Base-by-base conservation (phyloP, 53 echinoderm and acorn worm species). In the Luidia sarsii region DNA sequence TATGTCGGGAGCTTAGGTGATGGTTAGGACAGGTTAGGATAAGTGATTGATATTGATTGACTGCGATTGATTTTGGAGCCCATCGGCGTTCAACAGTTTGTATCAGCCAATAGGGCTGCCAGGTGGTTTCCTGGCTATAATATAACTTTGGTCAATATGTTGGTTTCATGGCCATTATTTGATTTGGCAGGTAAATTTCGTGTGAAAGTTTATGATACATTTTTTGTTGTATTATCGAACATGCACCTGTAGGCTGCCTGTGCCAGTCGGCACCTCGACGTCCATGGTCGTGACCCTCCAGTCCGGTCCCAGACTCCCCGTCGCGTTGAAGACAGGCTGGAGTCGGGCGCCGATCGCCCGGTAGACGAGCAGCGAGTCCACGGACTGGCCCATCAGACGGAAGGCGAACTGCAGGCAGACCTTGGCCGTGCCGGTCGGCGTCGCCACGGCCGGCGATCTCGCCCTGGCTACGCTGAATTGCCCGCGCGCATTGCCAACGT, bases 211-310 rank as follows among this genome's bases (percentile, higher is more conserved):
- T n/a, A n/a, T n/a, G n/a, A n/a, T n/a, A n/a, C n/a, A n/a, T n/a
- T 30, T 66, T 18, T 6, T 46, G 23, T 19, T 27, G 39, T 65
- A 45, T 3, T 18, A 11, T 1, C 48, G 14, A 20, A 24, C 39
- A 35, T 30, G 33, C 14, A 49, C 54, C 31, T 67, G 65, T 41
- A 70, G 39, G 14, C 30, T 57, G 24, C 41, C 38, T 37, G 9
- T 61, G 11, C 77, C 83, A 53, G 72, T 53, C 50, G 83, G 65
- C 1, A 39, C 68, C 3, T 83, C 87, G 24, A 91, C 59, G 3
- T 68, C 53, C 31, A 91, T 81, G 63, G 89, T 86, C 35, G 75
- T 85, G 3, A 85, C 50, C 15, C 70, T 36, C 95, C 95, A 94
- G 36, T 55, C 33, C 16, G 79, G 79, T 18, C 89, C 87, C 23